Evolutionary conservation across 64 coral and sea anemone genomes (phyloP).

Genomic region (Montipora efflorescens): DNA sequence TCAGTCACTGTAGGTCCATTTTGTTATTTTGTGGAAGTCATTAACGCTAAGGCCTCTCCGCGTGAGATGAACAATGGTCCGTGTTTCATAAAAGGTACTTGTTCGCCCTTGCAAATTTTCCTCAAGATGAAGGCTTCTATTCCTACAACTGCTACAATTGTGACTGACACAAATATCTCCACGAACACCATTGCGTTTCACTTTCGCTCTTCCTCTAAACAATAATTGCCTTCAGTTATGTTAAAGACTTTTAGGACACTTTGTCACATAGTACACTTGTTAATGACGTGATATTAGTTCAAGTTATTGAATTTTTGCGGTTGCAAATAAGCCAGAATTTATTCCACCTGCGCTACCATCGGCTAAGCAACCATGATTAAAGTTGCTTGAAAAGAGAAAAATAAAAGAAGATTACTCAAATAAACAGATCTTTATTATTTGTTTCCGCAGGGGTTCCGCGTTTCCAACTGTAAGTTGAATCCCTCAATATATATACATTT

Average conservation of each 20-base stretch:
- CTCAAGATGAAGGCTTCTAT: slow-evolving; percentile 46
- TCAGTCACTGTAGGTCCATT: background rate
- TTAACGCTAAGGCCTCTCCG: slow-evolving; percentile 32
- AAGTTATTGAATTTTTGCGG: slow-evolving; percentile 11
- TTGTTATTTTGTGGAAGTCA: background rate
- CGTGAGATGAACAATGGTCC: slow-evolving; percentile 33
- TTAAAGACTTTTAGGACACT: background rate
- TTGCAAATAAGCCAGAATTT: slow-evolving; percentile 12
- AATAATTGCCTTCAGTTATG: background rate
- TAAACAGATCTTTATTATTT: background rate
- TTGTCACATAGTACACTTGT: background rate
- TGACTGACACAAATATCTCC: slow-evolving; percentile 40
- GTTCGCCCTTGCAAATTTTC: slow-evolving; percentile 59
- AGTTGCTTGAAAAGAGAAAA: background rate
- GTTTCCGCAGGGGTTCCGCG: too few species aligned
- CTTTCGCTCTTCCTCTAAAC: background rate
- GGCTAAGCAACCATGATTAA: background rate
- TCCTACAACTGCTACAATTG: slow-evolving; percentile 2
- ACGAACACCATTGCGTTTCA: slow-evolving; percentile 27
- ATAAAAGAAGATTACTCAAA: background rate
- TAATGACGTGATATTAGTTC: background rate
- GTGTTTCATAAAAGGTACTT: slow-evolving; percentile 28
- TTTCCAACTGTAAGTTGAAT: too few species aligned
- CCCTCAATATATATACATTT: too few species aligned
- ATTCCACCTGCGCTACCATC: slow-evolving; percentile 10